Evolutionary conservation across 2,888 invertebrate species (phyloP), one percentile per base, ranked within the genome.

Genomic region (Apotomis turbidana): DNA sequence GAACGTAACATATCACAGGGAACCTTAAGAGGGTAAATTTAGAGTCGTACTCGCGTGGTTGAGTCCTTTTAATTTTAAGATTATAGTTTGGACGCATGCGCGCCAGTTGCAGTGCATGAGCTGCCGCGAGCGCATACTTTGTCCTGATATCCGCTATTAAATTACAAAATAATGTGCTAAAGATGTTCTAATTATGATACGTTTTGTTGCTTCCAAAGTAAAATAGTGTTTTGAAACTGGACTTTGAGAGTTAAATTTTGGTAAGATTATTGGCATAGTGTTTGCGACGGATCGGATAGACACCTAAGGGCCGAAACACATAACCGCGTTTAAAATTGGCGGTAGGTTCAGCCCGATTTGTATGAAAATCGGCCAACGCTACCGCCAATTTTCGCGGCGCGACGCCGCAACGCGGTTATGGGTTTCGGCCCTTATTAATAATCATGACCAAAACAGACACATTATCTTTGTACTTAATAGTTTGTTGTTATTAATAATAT

Each of bases 51-150:
- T 66, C n/a, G 46, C 44, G 27, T 57, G 55, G 44, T 15, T 3
- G 36, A 59, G 51, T 41, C 44, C 44, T 12, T 12, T 57, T 55
- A 15, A 64, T 44, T 44, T 64, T 55, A 44, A 54, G 15, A 64
- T 41, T 78, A 77, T 80, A 77, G 80, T 82, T 79, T 82, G 85
- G 83, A 85, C 88, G 89, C 89, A 89, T 82, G 71, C 62, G 58
- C 60, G 61, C 83, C 90, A 90, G 90, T 90, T 81, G 83, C 77
- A 80, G 81, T 82, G 82, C 80, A 85, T 77, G 83, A 77, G 81
- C 85, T 86, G 81, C 66, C 77, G 84, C 75, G 87, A 76, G 78
- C 85, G 81, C 87, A 83, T 85, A 82, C 79, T 77, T 78, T 74
- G 46, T 36, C 36, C 44, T 6, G 13, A 58, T 38, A 59, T 68